These are phyloP conservation scores for Leucopternis melanops DNA, from an alignment of 2,113 vertebrate species.

Conservation along the genomic window DNA sequence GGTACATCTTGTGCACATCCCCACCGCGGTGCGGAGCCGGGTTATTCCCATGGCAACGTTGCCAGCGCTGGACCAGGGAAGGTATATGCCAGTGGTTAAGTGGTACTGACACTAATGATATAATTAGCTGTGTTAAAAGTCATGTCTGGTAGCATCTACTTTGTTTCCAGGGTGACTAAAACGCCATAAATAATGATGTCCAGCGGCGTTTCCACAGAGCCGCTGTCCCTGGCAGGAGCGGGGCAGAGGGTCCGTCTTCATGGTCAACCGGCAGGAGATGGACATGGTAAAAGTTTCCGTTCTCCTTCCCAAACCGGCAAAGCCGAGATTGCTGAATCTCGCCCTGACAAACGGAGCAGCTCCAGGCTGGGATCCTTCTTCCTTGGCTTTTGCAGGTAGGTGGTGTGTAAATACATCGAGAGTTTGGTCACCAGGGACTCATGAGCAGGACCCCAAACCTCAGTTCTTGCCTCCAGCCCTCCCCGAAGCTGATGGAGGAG, in stretches of 20 bases:
- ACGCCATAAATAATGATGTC: not conserved
- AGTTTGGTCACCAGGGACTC: not conserved
- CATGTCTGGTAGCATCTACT: constrained; percentile 33
- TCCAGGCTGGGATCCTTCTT: not conserved
- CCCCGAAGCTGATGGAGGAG: not conserved
- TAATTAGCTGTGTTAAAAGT: constrained; percentile 60
- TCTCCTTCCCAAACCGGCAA: not conserved
- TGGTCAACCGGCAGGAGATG: not conserved
- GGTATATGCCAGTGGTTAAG: not conserved
- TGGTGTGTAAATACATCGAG: not conserved
- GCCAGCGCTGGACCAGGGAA: not conserved
- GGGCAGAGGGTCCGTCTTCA: not conserved
- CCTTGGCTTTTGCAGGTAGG: not conserved
- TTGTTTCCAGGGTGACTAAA: constrained; percentile 63
- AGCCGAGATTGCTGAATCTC: fast-evolving
- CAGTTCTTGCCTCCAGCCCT: not conserved
- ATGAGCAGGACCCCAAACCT: not conserved
- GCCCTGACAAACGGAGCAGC: not conserved
- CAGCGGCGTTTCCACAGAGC: not conserved
- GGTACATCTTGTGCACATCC: not conserved
- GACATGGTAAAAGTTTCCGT: not conserved
- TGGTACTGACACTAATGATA: constrained; percentile 42
- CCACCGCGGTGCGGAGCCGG: fast-evolving
- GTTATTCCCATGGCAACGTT: not conserved
- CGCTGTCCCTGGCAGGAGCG: fast-evolving